Evolutionary conservation across 2,113 vertebrate genomes (phyloP), one percentile per base, ranked within the genome.

Genomic region (Hucho hucho): DNA sequence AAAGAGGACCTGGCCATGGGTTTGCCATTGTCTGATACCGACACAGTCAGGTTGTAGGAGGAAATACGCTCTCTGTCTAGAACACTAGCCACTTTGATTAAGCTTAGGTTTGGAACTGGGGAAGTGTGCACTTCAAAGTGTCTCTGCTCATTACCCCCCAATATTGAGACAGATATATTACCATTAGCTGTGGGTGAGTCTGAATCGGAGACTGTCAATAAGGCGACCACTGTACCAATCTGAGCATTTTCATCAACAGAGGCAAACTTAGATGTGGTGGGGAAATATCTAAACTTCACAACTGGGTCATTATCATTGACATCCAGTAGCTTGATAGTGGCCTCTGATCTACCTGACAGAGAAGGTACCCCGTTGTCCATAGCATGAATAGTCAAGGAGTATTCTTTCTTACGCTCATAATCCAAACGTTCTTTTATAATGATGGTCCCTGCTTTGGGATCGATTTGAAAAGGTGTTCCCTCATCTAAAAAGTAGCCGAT

Each of bases 71-170:
- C 97, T 3, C 97, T 90, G 90, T 99, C 97, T 69, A 99, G 84
- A 0, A 97, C 93, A 0, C 96, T 96, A 11, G 97, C 97, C 74
- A 99, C 98, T 86, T 98, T 99, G 78, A 99, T 97, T 20, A 99
- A 93, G 85, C 97, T 98, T 53, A 99, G 91, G 86, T 98, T 98
- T 20, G 97, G 97, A 66, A 99, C 97, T 4, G 97, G 95, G n/a
- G 96, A 98, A n/a, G 93, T 93, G 84, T 98, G 97, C 25, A 99
- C 97, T 79, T 97, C 96, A 24, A 99, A 99, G 91, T 99, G 97
- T 74, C 92, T 92, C 89, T 98, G 97, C 86, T 99, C 98, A 0
- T 99, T 99, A 9, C 98, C 98, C 0, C 96, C 96, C 18, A 99
- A 88, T 81, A 99, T 98, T 0, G 96, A 96, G 69, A 99, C 98